These are phyloP conservation scores for Zygogramma bicolorata DNA, from an alignment of 2,888 invertebrate species.

Conservation along the genomic window DNA sequence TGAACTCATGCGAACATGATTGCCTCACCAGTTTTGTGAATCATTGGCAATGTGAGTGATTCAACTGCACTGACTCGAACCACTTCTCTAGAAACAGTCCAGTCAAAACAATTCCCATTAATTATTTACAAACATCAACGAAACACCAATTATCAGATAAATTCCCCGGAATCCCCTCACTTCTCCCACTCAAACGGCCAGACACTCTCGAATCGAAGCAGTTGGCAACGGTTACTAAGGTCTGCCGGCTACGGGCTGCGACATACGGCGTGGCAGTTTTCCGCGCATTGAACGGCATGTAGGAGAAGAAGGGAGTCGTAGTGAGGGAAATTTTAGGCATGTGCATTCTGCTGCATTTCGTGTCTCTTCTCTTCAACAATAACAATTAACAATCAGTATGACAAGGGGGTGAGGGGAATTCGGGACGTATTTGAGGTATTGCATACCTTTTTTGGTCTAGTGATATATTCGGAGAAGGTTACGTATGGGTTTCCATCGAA, in stretches of 20 bases:
- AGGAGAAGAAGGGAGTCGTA: conserved; percentile 17
- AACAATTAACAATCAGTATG: background rate
- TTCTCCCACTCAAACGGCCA: conserved; percentile 20
- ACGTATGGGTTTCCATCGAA: background rate
- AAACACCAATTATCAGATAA: conserved; percentile 23
- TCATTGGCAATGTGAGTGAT: background rate
- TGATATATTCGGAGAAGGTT: background rate
- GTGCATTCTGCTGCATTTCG: background rate
- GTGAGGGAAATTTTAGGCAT: conserved; percentile 20
- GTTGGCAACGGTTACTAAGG: conserved; percentile 61
- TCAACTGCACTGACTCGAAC: conserved; percentile 1
- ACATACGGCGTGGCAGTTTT: conserved; percentile 29
- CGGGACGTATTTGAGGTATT: background rate
- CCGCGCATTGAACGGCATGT: conserved; percentile 37
- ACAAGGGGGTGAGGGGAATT: background rate
- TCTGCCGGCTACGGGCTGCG: conserved; percentile 48
- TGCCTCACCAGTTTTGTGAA: background rate
- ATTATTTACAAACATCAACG: conserved; percentile 32
- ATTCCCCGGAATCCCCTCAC: conserved; percentile 29
- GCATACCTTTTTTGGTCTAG: background rate
- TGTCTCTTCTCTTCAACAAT: conserved; percentile 1
- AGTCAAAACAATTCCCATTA: conserved; percentile 31
- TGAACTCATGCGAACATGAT: background rate
- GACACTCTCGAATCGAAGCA: conserved; percentile 10
- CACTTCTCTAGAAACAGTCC: conserved; percentile 18